A percentile compares a stretch with the other conserved stretches of the same genome.
Evolutionary conservation across 2,797 vertebrate species (phyloP).

Genomic region (Saxicola maurus): DNA sequence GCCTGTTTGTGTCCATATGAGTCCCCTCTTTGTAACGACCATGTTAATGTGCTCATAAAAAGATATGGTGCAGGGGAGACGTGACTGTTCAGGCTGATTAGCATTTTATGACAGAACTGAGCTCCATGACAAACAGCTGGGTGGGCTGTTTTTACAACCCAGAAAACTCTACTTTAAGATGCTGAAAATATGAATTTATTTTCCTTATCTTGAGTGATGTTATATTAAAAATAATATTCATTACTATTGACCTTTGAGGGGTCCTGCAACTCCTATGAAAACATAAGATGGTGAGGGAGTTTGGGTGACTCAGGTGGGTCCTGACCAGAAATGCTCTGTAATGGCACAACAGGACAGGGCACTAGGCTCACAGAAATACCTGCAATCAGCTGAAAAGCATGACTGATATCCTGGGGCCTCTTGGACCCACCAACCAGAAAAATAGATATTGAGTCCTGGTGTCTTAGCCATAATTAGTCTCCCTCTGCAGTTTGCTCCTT

Average conservation of each 20-base stretch:
- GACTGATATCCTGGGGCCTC: neutral
- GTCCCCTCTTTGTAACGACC: conserved; percentile 71
- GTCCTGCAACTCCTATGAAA: neutral
- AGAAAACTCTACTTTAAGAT: conserved; percentile 61
- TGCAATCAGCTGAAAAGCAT: neutral
- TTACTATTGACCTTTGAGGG: conserved; percentile 3
- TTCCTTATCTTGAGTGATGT: neutral
- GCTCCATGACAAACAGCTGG: conserved; percentile 71
- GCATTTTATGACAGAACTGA: conserved; percentile 76
- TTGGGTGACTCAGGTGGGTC: neutral
- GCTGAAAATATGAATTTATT: conserved; percentile 27
- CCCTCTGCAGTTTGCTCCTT: neutral
- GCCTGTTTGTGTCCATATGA: conserved; percentile 71
- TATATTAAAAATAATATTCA: neutral
- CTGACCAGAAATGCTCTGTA: neutral
- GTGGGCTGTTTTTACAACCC: conserved; percentile 62
- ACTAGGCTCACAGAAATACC: neutral
- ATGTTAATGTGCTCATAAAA: conserved; percentile 78
- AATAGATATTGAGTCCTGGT: neutral
- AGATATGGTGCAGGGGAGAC: conserved; percentile 69
- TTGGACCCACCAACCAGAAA: neutral
- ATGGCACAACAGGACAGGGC: neutral
- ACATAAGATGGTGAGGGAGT: neutral
- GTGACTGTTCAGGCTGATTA: conserved; percentile 76
- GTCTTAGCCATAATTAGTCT: neutral